Evolutionary conservation across 23 tunicate species (phyloP).

Genomic region (Corella eumyota): DNA sequence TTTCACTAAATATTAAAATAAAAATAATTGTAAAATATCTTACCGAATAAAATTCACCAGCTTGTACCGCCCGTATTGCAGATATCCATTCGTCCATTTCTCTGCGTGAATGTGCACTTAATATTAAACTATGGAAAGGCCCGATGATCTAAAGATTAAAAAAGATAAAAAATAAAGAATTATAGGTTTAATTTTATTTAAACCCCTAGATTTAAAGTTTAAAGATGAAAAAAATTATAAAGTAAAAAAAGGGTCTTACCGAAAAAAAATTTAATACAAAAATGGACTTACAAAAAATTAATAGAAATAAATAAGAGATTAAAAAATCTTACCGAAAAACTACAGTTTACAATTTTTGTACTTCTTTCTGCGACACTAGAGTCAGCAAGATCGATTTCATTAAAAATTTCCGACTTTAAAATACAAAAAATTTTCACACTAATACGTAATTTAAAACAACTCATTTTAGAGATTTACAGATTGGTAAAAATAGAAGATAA

Average conservation of each 20-base stretch:
- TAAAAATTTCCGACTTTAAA: constrained; percentile 84
- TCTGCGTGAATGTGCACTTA: constrained; percentile 71
- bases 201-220: background rate
- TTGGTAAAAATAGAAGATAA: too few relatives aligned
- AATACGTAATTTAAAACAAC: too few relatives aligned
- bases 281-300: too few relatives aligned
- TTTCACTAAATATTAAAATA: too few relatives aligned
- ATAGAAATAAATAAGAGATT: too few relatives aligned
- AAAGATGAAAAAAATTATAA: too few relatives aligned
- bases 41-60: constrained; percentile 83
- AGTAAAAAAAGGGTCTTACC: too few relatives aligned
- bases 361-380: constrained; percentile 92
- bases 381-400: constrained; percentile 73
- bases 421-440: background rate
- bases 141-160: constrained; percentile 57
- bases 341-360: constrained; percentile 84
- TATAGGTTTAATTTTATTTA: background rate
- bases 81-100: constrained; percentile 99
- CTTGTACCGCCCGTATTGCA: constrained; percentile 73
- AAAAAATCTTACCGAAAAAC: constrained; percentile 80
- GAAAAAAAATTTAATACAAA: too few relatives aligned
- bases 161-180: too few relatives aligned
- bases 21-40: too few relatives aligned
- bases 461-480: too few relatives aligned
- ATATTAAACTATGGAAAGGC: constrained; percentile 39